Percentiles rank a stretch among this genome's conserved stretches.
phyloP scores from a whole-genome alignment of 2,797 vertebrate genomes.

The Pseudocheirus occidentalis region DNA sequence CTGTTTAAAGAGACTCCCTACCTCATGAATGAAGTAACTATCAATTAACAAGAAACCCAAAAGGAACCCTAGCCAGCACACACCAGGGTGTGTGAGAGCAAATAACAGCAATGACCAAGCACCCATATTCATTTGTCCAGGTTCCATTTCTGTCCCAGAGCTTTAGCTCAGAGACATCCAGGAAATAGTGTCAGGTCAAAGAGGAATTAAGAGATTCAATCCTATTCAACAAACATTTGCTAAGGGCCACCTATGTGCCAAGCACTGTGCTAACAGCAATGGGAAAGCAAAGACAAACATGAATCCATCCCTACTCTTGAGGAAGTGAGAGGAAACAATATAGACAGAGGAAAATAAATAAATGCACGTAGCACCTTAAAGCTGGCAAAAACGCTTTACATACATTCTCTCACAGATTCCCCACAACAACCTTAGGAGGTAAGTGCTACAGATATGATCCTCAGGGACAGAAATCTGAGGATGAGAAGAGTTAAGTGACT shows the following conservation, averaged over 20 bases:
- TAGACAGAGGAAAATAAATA: background rate
- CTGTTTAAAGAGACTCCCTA: constrained; percentile 21
- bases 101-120: background rate
- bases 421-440: background rate
- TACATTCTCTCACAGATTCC: background rate
- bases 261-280: background rate
- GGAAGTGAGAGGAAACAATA: background rate
- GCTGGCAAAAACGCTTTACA: background rate
- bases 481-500: background rate
- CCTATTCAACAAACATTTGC: background rate
- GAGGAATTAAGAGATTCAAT: background rate
- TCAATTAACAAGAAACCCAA: constrained; percentile 33
- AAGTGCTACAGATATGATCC: background rate
- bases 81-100: background rate
- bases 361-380: background rate
- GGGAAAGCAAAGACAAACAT: background rate
- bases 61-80: background rate
- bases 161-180: background rate
- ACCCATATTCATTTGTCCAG: background rate
- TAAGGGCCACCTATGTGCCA: background rate
- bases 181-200: background rate
- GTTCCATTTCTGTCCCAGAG: accelerated
- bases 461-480: background rate
- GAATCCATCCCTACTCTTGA: background rate
- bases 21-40: constrained; percentile 31